Evolutionary conservation across 2,888 invertebrate species (phyloP).

Genomic region (Fissipunctia ypsillon): DNA sequence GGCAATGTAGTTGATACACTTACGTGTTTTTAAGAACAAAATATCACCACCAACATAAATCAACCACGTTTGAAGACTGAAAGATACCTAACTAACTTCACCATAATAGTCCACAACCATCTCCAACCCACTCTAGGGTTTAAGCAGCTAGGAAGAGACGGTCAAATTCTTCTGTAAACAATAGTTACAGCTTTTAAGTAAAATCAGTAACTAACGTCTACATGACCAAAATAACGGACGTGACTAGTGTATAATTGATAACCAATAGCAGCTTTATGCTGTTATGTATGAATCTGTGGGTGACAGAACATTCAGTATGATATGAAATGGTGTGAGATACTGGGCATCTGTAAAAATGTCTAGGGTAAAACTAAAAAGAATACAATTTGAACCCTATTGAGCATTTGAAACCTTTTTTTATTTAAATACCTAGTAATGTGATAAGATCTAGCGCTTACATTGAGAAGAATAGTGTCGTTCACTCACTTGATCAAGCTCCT

Average conservation of each 20-base stretch:
- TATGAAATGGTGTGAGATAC: conserved; percentile 3
- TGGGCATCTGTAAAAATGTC: background rate
- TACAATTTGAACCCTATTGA: background rate
- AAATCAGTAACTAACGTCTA: conserved; percentile 3
- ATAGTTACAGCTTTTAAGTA: background rate
- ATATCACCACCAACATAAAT: background rate
- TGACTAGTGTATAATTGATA: conserved; percentile 8
- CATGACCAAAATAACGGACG: background rate
- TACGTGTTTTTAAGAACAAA: background rate
- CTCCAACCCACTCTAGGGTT: background rate
- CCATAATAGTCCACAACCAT: background rate
- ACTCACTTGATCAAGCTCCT: background rate
- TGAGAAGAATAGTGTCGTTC: background rate
- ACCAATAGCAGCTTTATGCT: conserved; percentile 13
- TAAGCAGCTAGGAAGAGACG: background rate
- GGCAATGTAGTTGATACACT: background rate
- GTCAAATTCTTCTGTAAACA: background rate
- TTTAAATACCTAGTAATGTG: background rate
- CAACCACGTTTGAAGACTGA: background rate
- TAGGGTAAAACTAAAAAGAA: conserved; percentile 2
- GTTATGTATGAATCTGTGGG: background rate
- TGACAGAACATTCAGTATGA: conserved; percentile 19
- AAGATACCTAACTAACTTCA: background rate
- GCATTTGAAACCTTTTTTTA: background rate
- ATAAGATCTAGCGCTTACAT: background rate